These are phyloP conservation scores for Dolichotis patagonum DNA, from an alignment of 2,113 vertebrate species.

Conservation along the genomic window DNA sequence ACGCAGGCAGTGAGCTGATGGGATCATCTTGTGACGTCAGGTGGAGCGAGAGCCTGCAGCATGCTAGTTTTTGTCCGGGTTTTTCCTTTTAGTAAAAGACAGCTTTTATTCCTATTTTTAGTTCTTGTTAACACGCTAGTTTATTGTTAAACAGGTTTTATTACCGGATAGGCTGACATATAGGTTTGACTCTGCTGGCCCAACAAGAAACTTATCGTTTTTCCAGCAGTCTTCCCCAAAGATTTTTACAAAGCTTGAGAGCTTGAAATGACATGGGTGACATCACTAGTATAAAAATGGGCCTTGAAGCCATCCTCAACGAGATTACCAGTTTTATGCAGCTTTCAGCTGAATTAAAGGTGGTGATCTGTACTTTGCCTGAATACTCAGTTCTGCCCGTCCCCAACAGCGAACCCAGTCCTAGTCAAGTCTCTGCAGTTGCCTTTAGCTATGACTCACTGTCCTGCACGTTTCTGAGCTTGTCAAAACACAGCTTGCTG, in stretches of 20 bases:
- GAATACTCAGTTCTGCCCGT: not conserved
- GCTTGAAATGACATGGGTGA: not conserved
- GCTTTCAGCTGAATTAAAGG: not conserved
- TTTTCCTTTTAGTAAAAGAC: not conserved
- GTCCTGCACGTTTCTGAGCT: not conserved
- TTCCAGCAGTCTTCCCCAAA: not conserved
- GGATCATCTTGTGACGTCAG: not conserved
- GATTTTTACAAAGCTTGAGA: not conserved
- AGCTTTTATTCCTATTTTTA: too few species aligned
- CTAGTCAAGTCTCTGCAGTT: not conserved
- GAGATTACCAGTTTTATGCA: not conserved
- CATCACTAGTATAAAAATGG: not conserved
- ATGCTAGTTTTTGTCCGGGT: not conserved
- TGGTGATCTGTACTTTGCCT: not conserved
- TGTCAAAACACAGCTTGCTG: not conserved
- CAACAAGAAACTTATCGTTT: not conserved
- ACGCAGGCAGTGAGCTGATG: fast-evolving
- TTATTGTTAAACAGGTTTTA: not conserved
- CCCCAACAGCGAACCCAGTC: not conserved
- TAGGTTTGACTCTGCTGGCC: not conserved
- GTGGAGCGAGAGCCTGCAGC: fast-evolving
- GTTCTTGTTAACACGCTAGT: fast-evolving
- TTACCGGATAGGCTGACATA: fast-evolving
- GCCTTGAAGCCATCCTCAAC: not conserved
- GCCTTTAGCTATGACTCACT: not conserved